phyloP scores from a whole-genome alignment of 1,140 invertebrate genomes.

The Pseudobourletiella spinata region DNA sequence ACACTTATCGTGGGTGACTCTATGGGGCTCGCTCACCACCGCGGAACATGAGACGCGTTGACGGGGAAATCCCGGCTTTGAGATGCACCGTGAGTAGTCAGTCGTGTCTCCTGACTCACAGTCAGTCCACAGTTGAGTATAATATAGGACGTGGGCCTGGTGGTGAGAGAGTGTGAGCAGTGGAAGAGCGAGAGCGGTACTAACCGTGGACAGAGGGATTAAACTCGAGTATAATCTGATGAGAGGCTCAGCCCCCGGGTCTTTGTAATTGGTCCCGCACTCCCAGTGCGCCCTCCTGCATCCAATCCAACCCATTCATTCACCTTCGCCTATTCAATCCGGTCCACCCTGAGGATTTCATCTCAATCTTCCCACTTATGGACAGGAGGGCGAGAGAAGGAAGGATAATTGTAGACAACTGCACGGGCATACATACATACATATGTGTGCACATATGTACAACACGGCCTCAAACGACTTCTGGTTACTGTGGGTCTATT shows the following conservation, averaged over 20 bases:
- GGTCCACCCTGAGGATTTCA: constrained; percentile 1
- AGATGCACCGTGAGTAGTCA: neutral
- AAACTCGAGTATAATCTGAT: constrained; percentile 18
- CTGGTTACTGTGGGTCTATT: too few relatives aligned
- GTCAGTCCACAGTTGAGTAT: neutral
- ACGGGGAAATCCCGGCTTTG: neutral
- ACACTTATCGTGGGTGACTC: too few relatives aligned
- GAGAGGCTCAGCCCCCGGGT: constrained; percentile 21
- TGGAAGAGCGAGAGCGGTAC: neutral
- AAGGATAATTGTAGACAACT: too few relatives aligned
- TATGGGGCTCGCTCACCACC: too few relatives aligned
- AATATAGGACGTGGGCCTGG: neutral
- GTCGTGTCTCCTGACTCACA: neutral
- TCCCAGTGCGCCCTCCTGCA: constrained; percentile 1
- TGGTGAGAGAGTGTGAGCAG: too few relatives aligned
- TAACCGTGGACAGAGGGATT: neutral
- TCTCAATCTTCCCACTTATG: neutral
- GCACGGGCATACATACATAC: too few relatives aligned
- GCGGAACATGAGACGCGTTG: neutral
- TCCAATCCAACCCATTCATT: constrained; percentile 9
- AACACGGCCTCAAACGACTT: too few relatives aligned
- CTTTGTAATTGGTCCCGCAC: constrained; percentile 10
- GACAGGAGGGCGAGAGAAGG: too few relatives aligned
- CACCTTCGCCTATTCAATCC: constrained; percentile 10
- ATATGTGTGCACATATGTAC: too few relatives aligned